Evolutionary conservation across 2,888 invertebrate genomes (phyloP).

Genomic region (Sepioteuthis lessoniana): DNA sequence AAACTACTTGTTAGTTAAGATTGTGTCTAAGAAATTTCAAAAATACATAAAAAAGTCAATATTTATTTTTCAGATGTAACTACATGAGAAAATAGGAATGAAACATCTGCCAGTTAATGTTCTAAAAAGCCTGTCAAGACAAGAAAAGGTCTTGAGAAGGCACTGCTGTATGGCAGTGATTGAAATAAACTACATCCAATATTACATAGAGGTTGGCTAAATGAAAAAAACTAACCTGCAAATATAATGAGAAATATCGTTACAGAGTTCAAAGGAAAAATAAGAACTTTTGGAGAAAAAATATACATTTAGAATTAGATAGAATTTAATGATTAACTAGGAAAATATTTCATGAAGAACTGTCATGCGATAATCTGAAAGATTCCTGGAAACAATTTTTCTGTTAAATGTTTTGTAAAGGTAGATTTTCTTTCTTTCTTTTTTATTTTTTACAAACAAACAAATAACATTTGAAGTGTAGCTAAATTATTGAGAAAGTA

Average conservation of each 20-base stretch:
- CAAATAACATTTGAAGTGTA: background rate
- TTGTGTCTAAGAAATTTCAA: background rate
- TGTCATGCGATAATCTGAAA: conserved; percentile 18
- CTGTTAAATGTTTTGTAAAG: background rate
- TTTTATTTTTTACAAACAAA: background rate
- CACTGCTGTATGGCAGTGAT: conserved; percentile 33
- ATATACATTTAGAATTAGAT: conserved; percentile 23
- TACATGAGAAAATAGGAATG: background rate
- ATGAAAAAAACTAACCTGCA: background rate
- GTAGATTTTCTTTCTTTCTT: background rate
- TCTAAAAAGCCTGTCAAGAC: conserved; percentile 3
- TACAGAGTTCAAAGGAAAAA: background rate
- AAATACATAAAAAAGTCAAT: background rate
- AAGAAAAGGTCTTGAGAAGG: conserved; percentile 33
- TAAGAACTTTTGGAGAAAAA: background rate
- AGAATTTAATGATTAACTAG: conserved; percentile 8
- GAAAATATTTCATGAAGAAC: conserved; percentile 11
- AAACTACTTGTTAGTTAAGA: background rate
- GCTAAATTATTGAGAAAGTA: background rate
- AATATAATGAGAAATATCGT: background rate
- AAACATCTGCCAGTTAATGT: conserved; percentile 7
- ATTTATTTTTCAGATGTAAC: background rate
- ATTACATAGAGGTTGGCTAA: background rate
- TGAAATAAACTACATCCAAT: background rate
- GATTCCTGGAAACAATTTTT: background rate